Percentiles rank a stretch among this genome's conserved stretches.
Conservation (phyloP, 2,113 vertebrate species). For the Clarias batrachus region DNA sequence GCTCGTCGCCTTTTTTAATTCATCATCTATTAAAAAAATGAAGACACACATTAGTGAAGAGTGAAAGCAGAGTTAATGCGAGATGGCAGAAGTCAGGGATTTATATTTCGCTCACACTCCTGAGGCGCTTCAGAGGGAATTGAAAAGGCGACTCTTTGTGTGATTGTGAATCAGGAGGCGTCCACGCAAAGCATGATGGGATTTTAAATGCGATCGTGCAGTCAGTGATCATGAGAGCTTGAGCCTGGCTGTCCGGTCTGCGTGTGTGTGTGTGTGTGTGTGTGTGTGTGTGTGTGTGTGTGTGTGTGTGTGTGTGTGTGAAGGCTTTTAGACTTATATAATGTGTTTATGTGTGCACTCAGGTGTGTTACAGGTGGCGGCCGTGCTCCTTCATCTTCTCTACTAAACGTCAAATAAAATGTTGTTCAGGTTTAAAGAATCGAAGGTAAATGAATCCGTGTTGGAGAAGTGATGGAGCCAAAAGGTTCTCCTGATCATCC, state of each 20-base stretch:
- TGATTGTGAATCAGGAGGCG: slow-evolving; percentile 32
- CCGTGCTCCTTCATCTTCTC: neutral
- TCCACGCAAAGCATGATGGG: slow-evolving; percentile 18
- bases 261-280: neutral
- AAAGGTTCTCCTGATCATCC: neutral
- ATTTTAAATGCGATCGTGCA: slow-evolving; percentile 35
- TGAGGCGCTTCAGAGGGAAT: slow-evolving; percentile 8
- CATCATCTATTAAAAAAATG: neutral
- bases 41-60: neutral
- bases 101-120: slow-evolving; percentile 29
- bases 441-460: neutral
- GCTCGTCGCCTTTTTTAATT: neutral
- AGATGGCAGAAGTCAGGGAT: slow-evolving; percentile 22
- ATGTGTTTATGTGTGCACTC: slow-evolving; percentile 21
- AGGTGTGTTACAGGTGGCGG: neutral
- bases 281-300: too few species aligned
- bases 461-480: neutral
- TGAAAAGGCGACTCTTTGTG: slow-evolving; percentile 23
- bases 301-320: neutral
- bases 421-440: neutral
- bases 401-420: slow-evolving; percentile 4
- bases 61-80: slow-evolving; percentile 13
- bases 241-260: too few species aligned
- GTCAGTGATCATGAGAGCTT: neutral
- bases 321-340: neutral